Evolutionary conservation across 2,797 vertebrate species (phyloP).

Genomic region (Neopelma chrysocephalum): DNA sequence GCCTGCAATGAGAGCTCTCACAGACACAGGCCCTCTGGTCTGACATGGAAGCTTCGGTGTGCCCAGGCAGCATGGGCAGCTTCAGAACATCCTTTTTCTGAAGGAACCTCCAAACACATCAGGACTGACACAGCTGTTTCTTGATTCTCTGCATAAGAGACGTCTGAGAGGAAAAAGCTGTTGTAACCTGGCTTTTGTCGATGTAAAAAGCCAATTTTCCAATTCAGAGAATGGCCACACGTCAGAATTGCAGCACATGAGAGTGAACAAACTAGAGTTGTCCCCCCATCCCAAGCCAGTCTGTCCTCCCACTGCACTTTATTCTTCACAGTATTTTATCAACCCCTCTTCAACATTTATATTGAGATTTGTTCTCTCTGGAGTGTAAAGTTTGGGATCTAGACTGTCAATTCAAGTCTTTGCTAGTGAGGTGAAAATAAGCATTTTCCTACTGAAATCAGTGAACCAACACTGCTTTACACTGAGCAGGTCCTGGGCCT

Average conservation of each 20-base stretch:
- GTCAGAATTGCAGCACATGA: neutral
- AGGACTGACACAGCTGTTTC: neutral
- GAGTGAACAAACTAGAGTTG: neutral
- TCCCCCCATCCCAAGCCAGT: neutral
- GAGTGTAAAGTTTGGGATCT: neutral
- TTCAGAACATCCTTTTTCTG: neutral
- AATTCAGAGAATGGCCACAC: neutral
- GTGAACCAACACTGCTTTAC: neutral
- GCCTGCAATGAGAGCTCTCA: neutral
- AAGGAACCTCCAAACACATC: neutral
- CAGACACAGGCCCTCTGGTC: neutral
- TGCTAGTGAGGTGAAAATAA: neutral
- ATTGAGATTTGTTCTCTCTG: neutral
- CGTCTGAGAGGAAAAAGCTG: neutral
- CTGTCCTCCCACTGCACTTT: fast-evolving
- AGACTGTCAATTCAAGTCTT: neutral
- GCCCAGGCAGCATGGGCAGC: neutral
- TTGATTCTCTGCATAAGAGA: neutral
- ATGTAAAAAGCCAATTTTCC: neutral
- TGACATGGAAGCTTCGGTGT: neutral
- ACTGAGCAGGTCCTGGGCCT: neutral
- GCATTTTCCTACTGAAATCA: neutral
- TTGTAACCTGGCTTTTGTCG: neutral
- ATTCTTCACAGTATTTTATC: neutral
- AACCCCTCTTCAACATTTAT: neutral